These are phyloP conservation scores for Fistularia commersonii DNA, from an alignment of 2,797 vertebrate genomes.

Conservation along the genomic window DNA sequence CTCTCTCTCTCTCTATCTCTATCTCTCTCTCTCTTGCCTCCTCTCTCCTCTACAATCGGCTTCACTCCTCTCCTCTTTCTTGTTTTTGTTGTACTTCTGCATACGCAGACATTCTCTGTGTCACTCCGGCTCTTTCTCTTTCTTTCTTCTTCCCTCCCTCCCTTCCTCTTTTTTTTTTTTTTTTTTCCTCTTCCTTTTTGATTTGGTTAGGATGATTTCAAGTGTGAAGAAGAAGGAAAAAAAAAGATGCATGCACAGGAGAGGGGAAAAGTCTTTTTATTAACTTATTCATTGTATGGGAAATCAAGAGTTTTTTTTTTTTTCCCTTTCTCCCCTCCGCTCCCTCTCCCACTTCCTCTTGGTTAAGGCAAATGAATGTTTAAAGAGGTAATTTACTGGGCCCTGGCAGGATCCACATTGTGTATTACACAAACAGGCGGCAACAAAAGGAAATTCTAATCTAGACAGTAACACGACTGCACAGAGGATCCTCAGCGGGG, in stretches of 20 bases:
- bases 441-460: conserved; percentile 82
- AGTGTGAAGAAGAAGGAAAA: conserved; percentile 29
- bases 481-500: conserved; percentile 71
- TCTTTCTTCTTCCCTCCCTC: conserved; percentile 45
- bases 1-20: conserved; percentile 50
- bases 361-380: conserved; percentile 83
- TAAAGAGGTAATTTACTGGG: conserved; percentile 82
- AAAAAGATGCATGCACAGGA: conserved; percentile 61
- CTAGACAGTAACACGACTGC: conserved; percentile 72
- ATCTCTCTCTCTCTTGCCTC: conserved; percentile 28
- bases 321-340: conserved; percentile 19
- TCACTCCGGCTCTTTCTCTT: conserved; percentile 55
- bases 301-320: conserved; percentile 74
- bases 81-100: conserved; percentile 78
- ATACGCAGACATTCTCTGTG: conserved; percentile 71
- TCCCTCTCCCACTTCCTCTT: conserved; percentile 52
- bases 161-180: conserved; percentile 40
- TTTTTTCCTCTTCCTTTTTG: conserved; percentile 65
- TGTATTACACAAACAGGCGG: conserved; percentile 77
- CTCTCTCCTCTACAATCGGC: conserved; percentile 56
- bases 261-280: conserved; percentile 71
- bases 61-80: conserved; percentile 58
- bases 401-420: conserved; percentile 77
- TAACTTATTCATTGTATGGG: conserved; percentile 84
- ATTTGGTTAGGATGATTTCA: conserved; percentile 69